phyloP scores from a whole-genome alignment of 2,113 vertebrate genomes.

The Melanocharis versteri region DNA sequence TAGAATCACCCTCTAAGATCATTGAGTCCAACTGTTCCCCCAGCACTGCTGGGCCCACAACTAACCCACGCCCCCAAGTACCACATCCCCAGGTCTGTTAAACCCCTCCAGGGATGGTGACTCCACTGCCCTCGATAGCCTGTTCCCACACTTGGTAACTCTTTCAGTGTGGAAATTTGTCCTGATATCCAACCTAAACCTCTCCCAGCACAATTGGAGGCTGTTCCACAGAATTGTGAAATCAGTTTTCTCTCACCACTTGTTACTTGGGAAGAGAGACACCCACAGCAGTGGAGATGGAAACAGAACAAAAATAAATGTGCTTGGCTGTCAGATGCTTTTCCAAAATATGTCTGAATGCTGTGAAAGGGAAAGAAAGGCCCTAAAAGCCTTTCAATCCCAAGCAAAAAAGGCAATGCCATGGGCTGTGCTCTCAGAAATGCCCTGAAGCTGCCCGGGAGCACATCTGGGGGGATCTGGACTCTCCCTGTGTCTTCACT shows the following conservation, averaged over 20 bases:
- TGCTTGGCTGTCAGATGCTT: neutral
- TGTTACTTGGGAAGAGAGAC: neutral
- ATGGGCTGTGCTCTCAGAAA: neutral
- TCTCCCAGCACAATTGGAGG: neutral
- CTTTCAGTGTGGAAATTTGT: neutral
- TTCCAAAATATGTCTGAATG: neutral
- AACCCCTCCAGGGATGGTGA: neutral
- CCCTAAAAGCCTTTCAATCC: neutral
- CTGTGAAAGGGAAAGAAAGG: neutral
- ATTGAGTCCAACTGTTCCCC: neutral
- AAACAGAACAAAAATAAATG: neutral
- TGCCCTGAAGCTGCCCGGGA: neutral
- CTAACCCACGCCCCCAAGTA: neutral
- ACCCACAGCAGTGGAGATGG: neutral
- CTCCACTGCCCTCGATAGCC: neutral
- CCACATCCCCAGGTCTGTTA: neutral
- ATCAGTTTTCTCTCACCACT: neutral
- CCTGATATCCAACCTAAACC: neutral
- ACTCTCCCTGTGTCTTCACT: neutral
- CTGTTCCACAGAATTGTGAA: neutral
- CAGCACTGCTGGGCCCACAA: neutral
- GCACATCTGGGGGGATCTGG: fast-evolving
- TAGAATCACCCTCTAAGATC: neutral
- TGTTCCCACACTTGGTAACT: no score
- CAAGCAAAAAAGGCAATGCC: neutral